Evolutionary conservation across 2,797 vertebrate genomes (phyloP), one percentile per base, ranked within the genome.

Genomic region (Arrhamphus sclerolepis): DNA sequence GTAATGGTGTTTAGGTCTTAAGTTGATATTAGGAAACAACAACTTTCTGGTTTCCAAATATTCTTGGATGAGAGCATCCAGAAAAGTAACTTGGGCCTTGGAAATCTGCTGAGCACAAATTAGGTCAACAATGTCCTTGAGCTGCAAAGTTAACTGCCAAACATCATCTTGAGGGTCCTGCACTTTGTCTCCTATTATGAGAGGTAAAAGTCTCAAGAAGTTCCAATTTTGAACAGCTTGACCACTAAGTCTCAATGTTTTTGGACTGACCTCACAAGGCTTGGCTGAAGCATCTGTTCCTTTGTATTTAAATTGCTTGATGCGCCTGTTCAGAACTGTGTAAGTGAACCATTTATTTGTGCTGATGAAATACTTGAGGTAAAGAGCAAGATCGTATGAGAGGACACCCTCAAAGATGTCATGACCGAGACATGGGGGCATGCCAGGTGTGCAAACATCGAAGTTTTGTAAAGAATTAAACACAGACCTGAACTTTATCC

Each of bases 341-440:
- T 67, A 54, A 29, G 42, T 70, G 38, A 66, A 56, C 61, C 62
- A 63, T 53, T 51, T 55, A 28, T 62, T 70, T 7, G 19, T 73
- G 55, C 66, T 73, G 11, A 70, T 57, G 14, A 80, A 39, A 20
- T 73, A 43, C 1, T 66, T 64, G 22, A 72, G 19, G 61, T 59
- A 66, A 19, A 82, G 42, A n/a, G 50, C 63, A 52, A 78, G 24
- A 65, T 78, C 68, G 63, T 52, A 65, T 5, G 73, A 71, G 17
- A 76, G 13, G 10, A 73, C 59, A 47, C 73, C 77, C 22, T 75
- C 68, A 62, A 77, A 72, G 4, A 77, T 16, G 34, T 75, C 58
- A 65, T 77, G 74, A 16, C 64, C 70, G 24, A 79, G 34, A 42
- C 64, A 80, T 26, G 64, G 73, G 0, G 61, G 70, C 19, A 77